Evolutionary conservation across 1,140 invertebrate genomes (phyloP).

Genomic region (Dufourea novaeangliae): DNA sequence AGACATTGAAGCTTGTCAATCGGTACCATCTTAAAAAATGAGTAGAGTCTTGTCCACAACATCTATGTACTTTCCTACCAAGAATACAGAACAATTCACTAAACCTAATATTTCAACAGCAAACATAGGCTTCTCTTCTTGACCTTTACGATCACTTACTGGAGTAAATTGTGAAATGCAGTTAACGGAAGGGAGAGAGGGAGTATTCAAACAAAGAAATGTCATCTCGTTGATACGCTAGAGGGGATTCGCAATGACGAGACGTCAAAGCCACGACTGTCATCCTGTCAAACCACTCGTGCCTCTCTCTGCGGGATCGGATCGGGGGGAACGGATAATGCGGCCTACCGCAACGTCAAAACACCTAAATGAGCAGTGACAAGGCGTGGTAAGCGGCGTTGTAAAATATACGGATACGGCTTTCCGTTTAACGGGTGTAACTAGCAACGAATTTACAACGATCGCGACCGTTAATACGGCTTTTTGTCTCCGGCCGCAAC

Average conservation of each 20-base stretch:
- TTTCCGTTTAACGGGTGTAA: background rate
- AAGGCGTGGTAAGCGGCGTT: background rate
- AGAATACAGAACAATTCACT: too few relatives aligned
- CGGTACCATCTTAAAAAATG: too few relatives aligned
- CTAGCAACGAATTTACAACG: background rate
- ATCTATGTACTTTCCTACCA: too few relatives aligned
- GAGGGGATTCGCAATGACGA: conserved; percentile 35
- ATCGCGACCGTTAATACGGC: background rate
- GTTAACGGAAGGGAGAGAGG: background rate
- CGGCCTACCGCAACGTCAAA: conserved; percentile 56
- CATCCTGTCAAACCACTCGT: conserved; percentile 33
- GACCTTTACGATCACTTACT: too few relatives aligned
- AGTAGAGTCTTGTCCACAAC: too few relatives aligned
- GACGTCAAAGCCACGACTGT: conserved; percentile 53
- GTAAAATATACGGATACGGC: conserved; percentile 20
- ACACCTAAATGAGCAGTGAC: conserved; percentile 44
- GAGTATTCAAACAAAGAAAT: background rate
- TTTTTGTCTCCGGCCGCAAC: background rate
- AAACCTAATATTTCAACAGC: too few relatives aligned
- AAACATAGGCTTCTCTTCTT: background rate
- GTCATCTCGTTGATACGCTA: background rate
- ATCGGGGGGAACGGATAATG: conserved; percentile 49
- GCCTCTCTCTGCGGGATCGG: conserved; percentile 11
- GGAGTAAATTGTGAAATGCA: background rate
- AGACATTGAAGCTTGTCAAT: too few relatives aligned